phyloP scores from a whole-genome alignment of 2,797 vertebrate species.

The Ptychadena robeensis region DNA sequence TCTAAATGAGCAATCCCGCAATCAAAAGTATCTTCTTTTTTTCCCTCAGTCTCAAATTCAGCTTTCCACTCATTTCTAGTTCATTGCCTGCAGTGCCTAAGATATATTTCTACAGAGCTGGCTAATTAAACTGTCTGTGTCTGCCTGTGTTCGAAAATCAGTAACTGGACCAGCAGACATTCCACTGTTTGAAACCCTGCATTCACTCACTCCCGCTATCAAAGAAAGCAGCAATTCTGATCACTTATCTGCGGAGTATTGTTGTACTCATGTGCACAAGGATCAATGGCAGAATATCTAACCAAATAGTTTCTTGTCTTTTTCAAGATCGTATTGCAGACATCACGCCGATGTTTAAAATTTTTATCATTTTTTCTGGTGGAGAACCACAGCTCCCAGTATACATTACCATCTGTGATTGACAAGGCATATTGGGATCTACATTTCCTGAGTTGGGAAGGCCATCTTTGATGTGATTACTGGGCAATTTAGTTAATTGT shows the following conservation, averaged over 20 bases:
- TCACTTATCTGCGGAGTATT: background rate
- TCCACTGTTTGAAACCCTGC: slow-evolving; percentile 68
- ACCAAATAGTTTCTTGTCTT: background rate
- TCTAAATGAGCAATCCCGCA: slow-evolving; percentile 72
- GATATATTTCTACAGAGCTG: slow-evolving; percentile 77
- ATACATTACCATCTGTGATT: background rate
- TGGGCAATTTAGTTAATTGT: too few relatives aligned
- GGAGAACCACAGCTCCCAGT: background rate
- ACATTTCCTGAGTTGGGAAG: too few relatives aligned
- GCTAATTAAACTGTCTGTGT: slow-evolving; percentile 80
- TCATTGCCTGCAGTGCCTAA: slow-evolving; percentile 72
- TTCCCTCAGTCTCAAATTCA: slow-evolving; percentile 63
- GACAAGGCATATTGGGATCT: background rate
- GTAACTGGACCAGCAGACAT: slow-evolving; percentile 78
- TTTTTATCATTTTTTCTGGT: background rate
- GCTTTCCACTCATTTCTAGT: slow-evolving; percentile 72
- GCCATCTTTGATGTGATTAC: too few relatives aligned
- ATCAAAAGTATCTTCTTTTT: slow-evolving; percentile 70
- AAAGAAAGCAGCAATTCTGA: slow-evolving; percentile 14
- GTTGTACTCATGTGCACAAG: background rate
- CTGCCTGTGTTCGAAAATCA: slow-evolving; percentile 75
- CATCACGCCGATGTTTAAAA: background rate
- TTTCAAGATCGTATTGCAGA: background rate
- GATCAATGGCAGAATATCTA: background rate
- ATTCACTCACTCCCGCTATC: slow-evolving; percentile 32